Percentiles rank a stretch among this genome's conserved stretches.
Conservation (phyloP, 1,140 invertebrate genomes). For the Drosophila bocki region DNA sequence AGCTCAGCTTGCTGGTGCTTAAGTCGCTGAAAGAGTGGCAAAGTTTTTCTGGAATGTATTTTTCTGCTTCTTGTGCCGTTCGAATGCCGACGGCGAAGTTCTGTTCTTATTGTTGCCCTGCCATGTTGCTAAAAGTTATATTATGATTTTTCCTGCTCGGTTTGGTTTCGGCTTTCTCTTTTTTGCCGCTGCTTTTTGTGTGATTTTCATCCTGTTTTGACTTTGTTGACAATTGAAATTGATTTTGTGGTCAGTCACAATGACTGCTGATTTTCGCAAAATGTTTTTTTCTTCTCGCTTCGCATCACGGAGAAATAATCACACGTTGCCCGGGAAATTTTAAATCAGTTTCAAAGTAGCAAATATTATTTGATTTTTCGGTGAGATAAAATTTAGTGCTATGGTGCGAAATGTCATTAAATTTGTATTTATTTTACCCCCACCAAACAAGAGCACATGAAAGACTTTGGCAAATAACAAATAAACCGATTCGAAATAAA, state of each 20-base stretch:
- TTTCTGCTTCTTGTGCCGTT: slow-evolving; percentile 30
- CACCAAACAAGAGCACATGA: slow-evolving; percentile 20
- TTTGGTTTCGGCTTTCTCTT: slow-evolving; percentile 40
- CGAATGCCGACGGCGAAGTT: slow-evolving; percentile 53
- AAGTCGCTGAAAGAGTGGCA: slow-evolving; percentile 65
- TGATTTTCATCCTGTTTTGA: slow-evolving; percentile 69
- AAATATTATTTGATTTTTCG: slow-evolving; percentile 48
- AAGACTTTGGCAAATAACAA: slow-evolving; percentile 54
- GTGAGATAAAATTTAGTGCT: slow-evolving; percentile 32
- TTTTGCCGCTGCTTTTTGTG: slow-evolving; percentile 28
- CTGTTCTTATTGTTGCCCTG: slow-evolving; percentile 61
- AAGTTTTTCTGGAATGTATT: slow-evolving; percentile 65
- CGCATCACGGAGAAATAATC: slow-evolving; percentile 60
- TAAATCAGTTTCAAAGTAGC: slow-evolving; percentile 69
- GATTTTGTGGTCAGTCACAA: slow-evolving; percentile 77
- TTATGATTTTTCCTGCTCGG: slow-evolving; percentile 70
- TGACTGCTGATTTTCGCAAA: slow-evolving; percentile 71
- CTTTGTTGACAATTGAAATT: slow-evolving; percentile 83
- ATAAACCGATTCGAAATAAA: slow-evolving; percentile 2
- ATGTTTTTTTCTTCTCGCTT: slow-evolving; percentile 17
- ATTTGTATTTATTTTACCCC: slow-evolving; percentile 47
- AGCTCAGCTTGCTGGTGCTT: slow-evolving; percentile 47
- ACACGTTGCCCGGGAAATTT: slow-evolving; percentile 57
- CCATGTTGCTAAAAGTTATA: slow-evolving; percentile 74
- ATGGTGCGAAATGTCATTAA: slow-evolving; percentile 58